phyloP scores from a whole-genome alignment of 2,888 invertebrate species.

The Melanotus villosus region DNA sequence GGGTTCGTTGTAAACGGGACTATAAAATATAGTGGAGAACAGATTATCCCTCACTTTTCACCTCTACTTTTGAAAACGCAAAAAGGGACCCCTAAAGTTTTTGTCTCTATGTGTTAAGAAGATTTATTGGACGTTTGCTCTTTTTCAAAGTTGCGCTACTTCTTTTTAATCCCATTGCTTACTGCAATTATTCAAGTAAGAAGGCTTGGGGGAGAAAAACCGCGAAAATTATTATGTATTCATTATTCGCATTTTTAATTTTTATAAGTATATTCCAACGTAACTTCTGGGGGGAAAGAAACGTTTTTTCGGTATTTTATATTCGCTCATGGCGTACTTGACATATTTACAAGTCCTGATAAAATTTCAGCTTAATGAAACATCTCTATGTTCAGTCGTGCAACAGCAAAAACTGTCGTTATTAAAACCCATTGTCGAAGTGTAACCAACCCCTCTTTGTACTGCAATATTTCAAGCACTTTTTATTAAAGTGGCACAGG shows the following conservation, averaged over 20 bases:
- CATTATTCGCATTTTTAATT: too few species aligned
- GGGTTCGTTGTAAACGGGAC: neutral
- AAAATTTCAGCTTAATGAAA: too few species aligned
- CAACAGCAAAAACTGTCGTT: neutral
- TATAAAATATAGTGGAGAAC: conserved; percentile 5
- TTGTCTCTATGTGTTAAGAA: neutral
- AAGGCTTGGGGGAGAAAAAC: too few species aligned
- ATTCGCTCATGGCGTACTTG: too few species aligned
- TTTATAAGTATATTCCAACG: too few species aligned
- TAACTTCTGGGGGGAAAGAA: too few species aligned
- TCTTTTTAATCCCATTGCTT: neutral
- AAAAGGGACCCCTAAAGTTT: neutral
- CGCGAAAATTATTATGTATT: too few species aligned
- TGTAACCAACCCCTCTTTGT: neutral
- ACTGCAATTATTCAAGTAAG: neutral
- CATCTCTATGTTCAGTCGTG: too few species aligned
- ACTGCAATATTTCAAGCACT: neutral
- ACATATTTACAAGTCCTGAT: too few species aligned
- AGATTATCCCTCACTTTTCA: conserved; percentile 17
- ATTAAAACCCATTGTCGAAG: neutral
- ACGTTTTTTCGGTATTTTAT: too few species aligned
- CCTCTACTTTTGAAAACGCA: conserved; percentile 1
- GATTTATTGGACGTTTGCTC: conserved; percentile 2
- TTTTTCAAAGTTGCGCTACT: neutral
- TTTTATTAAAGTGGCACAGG: neutral